A percentile compares a stretch with the other conserved stretches of the same genome.
Evolutionary conservation across 2,888 invertebrate species (phyloP).

Genomic region (Acleris holmiana): DNA sequence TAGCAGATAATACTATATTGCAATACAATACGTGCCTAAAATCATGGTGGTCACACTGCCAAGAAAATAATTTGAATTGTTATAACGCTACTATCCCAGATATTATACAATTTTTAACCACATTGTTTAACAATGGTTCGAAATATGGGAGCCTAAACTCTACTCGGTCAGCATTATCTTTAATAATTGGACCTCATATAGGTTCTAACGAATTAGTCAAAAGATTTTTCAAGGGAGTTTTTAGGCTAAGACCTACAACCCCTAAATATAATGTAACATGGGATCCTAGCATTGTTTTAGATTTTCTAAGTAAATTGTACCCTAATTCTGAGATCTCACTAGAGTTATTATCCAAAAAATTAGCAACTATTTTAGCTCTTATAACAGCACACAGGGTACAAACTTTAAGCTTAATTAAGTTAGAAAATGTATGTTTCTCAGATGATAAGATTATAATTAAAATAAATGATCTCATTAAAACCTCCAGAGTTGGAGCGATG

Average conservation of each 20-base stretch:
- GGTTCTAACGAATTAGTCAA: not conserved
- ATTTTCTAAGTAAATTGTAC: constrained; percentile 1
- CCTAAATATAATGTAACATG: constrained; percentile 12
- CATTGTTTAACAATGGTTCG: constrained; percentile 1
- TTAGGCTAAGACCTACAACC: constrained; percentile 7
- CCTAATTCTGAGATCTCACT: not conserved
- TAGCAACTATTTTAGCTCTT: constrained; percentile 5
- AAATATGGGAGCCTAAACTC: constrained; percentile 4
- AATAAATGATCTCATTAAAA: too few relatives aligned
- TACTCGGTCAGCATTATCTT: not conserved
- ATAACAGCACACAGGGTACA: constrained; percentile 34
- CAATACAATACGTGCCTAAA: constrained; percentile 8
- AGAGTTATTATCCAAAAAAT: not conserved
- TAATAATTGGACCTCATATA: not conserved
- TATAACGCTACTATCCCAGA: too few relatives aligned
- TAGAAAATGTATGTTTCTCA: too few relatives aligned
- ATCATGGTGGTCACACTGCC: constrained; percentile 9
- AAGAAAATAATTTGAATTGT: constrained; percentile 5
- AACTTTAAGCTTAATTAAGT: too few relatives aligned
- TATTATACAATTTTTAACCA: too few relatives aligned
- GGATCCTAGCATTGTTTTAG: constrained; percentile 14
- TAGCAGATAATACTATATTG: constrained; percentile 18
- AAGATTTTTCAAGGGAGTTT: constrained; percentile 16
- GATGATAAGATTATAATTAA: too few relatives aligned
- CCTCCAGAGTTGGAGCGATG: too few relatives aligned